phyloP scores from a whole-genome alignment of 2,113 vertebrate genomes.

The Tetrao urogallus region DNA sequence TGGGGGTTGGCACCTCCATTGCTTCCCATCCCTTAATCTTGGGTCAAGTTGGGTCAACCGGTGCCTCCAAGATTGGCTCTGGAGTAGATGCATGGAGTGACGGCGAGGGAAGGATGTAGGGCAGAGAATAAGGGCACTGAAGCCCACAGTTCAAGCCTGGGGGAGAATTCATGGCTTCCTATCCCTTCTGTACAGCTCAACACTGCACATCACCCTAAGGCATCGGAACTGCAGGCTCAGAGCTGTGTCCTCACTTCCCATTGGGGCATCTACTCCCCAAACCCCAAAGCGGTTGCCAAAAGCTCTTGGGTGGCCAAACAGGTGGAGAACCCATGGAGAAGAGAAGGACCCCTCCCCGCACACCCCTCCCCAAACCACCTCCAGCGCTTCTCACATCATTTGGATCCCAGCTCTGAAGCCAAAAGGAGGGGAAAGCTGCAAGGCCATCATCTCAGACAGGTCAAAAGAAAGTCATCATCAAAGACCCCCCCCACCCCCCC shows the following conservation, averaged over 20 bases:
- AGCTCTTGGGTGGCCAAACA: not conserved
- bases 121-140: not conserved
- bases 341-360: not conserved
- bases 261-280: not conserved
- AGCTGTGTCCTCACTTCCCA: not conserved
- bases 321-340: accelerated
- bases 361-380: not conserved
- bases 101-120: accelerated
- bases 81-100: accelerated
- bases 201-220: not conserved
- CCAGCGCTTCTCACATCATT: slow-evolving; percentile 77
- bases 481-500: not conserved
- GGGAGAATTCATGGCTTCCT: not conserved
- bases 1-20: accelerated
- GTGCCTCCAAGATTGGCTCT: not conserved
- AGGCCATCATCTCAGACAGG: slow-evolving; percentile 38
- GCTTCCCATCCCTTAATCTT: accelerated
- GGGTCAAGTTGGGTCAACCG: not conserved
- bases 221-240: not conserved
- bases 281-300: not conserved
- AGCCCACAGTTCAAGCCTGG: not conserved
- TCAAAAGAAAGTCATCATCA: slow-evolving; percentile 44
- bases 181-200: not conserved
- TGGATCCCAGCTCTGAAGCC: slow-evolving; percentile 17
- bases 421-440: slow-evolving; percentile 28